Evolutionary conservation across 1,140 invertebrate genomes (phyloP), one percentile per base, ranked within the genome.

Genomic region (Leptoteleia sp.): DNA sequence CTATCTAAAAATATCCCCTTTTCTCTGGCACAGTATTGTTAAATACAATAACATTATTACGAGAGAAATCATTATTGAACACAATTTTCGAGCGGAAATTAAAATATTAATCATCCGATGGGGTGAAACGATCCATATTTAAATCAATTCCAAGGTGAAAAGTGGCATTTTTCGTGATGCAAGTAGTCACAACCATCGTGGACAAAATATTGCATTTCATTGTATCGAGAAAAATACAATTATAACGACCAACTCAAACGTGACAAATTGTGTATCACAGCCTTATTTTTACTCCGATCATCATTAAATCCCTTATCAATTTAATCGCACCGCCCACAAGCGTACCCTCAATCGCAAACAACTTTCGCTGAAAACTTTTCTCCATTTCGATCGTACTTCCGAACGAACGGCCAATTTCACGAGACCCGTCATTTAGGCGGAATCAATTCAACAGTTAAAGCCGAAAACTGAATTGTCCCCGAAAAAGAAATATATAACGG

Each of bases 201-300:
- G 17, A 16, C 17, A 15, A 2, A 19, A 16, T 4, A 13, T 19
- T 19, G 16, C 7, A 42, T 42, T 42, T 19, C 16, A 42, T 19
- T 42, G n/a, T 9, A 42, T 42, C 38, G 19, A 42, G 38, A 42
- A 42, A 42, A 42, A 42, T 42, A 42, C 15, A 42, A 42, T 42
- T 42, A 19, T 19, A 19, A 42, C 12, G 8, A 42, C 19, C 16
- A 42, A 42, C 38, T 17, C 38, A 19, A 42, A 19, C 16, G 6
- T 19, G 38, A 17, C 16, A 42, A 42, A 42, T 42, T 19, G 16
- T n/a, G 2, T 42, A 9, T n/a, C 38, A 0, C 12, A 19, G n/a
- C 16, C 8, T 42, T 19, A 19, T 42, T 42, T 42, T 42, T 15
- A 6, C 31, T 35, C 3, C 38, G n/a, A 6, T 19, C 5, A 6